These are phyloP conservation scores for Gadopsis bispinosus DNA, from an alignment of 2,797 vertebrate genomes.

Conservation along the genomic window DNA sequence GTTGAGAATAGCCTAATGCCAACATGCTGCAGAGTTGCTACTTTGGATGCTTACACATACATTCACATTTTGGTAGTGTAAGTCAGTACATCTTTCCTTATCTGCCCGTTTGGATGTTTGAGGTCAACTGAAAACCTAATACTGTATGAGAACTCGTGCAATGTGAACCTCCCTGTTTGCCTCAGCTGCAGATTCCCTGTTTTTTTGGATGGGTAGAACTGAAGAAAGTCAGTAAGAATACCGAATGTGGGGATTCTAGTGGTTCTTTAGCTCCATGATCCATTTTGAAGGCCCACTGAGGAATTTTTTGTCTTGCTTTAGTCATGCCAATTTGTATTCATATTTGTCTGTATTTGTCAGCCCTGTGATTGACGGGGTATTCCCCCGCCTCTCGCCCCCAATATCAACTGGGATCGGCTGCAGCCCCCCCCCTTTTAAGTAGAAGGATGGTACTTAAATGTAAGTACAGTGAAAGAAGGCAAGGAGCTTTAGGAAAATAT, in stretches of 20 bases:
- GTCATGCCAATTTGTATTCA: not conserved
- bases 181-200: not conserved
- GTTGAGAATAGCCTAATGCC: not conserved
- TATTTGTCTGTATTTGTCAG: too few species aligned
- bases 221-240: not conserved
- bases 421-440: too few species aligned
- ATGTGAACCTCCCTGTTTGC: slow-evolving; percentile 2
- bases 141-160: not conserved
- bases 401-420: too few species aligned
- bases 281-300: not conserved
- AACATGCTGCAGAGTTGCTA: not conserved
- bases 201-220: not conserved
- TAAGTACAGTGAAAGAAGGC: too few species aligned
- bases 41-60: not conserved
- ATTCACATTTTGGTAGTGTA: not conserved
- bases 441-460: too few species aligned
- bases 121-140: not conserved
- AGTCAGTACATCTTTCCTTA: not conserved
- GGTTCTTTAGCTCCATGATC: not conserved
- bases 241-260: not conserved
- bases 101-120: not conserved
- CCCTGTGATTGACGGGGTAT: too few species aligned
- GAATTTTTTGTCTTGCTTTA: not conserved
- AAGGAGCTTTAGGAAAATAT: too few species aligned
- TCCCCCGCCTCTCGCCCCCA: too few species aligned